Evolutionary conservation across 2,113 vertebrate species (phyloP).

Genomic region (Cercocebus atys): DNA sequence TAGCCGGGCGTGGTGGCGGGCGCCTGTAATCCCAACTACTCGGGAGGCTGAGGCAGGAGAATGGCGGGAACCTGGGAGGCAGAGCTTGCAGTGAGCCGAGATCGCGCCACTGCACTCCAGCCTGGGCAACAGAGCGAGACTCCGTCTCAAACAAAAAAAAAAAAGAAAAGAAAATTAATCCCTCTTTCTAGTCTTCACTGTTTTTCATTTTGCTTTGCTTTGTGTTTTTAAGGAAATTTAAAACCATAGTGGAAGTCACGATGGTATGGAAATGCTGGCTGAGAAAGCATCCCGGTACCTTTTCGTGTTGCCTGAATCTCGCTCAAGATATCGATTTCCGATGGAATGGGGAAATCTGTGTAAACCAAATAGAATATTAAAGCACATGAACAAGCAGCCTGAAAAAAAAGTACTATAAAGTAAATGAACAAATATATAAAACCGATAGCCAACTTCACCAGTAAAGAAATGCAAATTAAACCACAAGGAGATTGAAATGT

Average conservation of each 20-base stretch:
- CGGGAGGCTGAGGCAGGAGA: no score
- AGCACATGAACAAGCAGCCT: neutral
- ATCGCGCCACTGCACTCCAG: no score
- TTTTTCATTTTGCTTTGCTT: constrained; percentile 30
- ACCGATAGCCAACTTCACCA: neutral
- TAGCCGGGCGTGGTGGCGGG: no score
- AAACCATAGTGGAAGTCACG: neutral
- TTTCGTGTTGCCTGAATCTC: constrained; percentile 11
- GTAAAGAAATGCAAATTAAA: neutral
- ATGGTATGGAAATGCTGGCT: neutral
- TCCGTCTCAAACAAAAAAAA: no score
- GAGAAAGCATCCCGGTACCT: neutral
- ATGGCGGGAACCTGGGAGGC: no score
- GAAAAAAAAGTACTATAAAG: constrained; percentile 17
- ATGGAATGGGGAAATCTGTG: neutral
- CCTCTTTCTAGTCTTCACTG: neutral
- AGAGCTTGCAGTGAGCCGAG: no score
- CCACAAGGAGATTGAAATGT: neutral
- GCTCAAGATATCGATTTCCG: neutral
- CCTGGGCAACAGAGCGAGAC: no score
- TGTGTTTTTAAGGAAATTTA: neutral
- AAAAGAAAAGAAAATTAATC: constrained; percentile 20
- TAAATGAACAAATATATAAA: neutral
- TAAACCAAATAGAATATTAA: constrained; percentile 43
- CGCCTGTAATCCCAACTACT: no score